Evolutionary conservation across 2,888 invertebrate genomes (phyloP).

Genomic region (Ellobium chinense): DNA sequence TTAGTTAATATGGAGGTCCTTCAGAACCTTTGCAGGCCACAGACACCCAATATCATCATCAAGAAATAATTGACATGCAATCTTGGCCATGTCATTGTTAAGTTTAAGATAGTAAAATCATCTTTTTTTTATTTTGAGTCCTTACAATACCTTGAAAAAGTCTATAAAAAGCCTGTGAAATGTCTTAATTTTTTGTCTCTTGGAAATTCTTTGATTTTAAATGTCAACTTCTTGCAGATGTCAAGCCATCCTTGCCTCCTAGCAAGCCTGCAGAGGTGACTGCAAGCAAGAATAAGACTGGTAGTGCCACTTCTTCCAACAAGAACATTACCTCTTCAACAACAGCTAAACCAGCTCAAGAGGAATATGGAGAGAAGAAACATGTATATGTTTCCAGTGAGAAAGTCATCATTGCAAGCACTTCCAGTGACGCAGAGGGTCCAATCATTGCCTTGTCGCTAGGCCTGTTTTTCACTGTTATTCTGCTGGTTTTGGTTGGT

Average conservation of each 20-base stretch:
- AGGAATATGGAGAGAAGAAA: neutral
- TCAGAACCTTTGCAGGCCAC: too few species aligned
- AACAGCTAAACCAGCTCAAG: neutral
- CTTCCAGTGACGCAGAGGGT: conserved; percentile 65
- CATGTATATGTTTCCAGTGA: conserved; percentile 34
- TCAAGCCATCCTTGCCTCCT: neutral
- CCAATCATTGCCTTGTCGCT: conserved; percentile 76
- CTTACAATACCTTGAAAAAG: too few species aligned
- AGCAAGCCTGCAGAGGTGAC: neutral
- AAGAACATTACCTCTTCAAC: neutral
- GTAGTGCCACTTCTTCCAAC: neutral
- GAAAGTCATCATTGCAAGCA: conserved; percentile 58
- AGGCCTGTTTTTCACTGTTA: conserved; percentile 88
- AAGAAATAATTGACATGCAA: too few species aligned
- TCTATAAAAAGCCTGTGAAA: too few species aligned
- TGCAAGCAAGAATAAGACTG: neutral
- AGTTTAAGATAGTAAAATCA: too few species aligned
- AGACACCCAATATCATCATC: too few species aligned
- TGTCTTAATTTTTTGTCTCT: too few species aligned
- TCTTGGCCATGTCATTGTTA: too few species aligned
- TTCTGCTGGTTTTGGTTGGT: conserved; percentile 89
- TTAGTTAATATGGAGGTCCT: too few species aligned
- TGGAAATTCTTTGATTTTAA: too few species aligned
- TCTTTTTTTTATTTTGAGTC: too few species aligned
- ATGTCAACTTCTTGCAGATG: neutral